phyloP scores from a whole-genome alignment of 2,888 invertebrate species.

The Netelia virgata region DNA sequence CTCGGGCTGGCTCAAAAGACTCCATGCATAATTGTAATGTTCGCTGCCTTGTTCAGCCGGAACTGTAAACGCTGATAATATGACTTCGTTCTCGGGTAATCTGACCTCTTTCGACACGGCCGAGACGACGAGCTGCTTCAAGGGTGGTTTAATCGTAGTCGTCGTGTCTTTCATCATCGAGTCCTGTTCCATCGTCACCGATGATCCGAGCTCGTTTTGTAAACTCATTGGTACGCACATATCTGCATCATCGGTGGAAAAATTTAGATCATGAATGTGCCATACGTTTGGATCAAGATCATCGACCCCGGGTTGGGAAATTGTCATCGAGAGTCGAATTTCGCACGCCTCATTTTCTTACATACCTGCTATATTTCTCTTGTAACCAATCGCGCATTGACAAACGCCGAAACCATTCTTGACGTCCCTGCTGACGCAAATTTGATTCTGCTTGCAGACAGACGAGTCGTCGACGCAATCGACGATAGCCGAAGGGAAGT shows the following conservation, averaged over 20 bases:
- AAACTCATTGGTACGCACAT: conserved; percentile 72
- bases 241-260: conserved; percentile 68
- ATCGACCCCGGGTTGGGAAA: neutral
- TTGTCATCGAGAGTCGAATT: neutral
- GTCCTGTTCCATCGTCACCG: conserved; percentile 69
- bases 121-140: conserved; percentile 90
- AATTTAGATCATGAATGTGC: neutral
- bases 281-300: neutral
- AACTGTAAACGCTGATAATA: conserved; percentile 92
- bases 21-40: conserved; percentile 96
- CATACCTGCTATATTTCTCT: conserved; percentile 85
- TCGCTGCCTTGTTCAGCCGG: conserved; percentile 91
- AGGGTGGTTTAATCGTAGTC: conserved; percentile 85
- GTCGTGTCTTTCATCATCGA: conserved; percentile 63
- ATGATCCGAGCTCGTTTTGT: conserved; percentile 68
- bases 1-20: conserved; percentile 93
- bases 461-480: conserved; percentile 88
- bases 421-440: conserved; percentile 86
- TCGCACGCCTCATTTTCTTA: conserved; percentile 8
- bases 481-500: conserved; percentile 85
- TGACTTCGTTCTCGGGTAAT: conserved; percentile 94
- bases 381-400: conserved; percentile 89
- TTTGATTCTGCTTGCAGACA: conserved; percentile 89
- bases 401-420: conserved; percentile 90
- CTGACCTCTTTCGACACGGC: conserved; percentile 92